Base-by-base conservation (phyloP, 2,113 vertebrate species). In the Cheirogaleus medius region DNA sequence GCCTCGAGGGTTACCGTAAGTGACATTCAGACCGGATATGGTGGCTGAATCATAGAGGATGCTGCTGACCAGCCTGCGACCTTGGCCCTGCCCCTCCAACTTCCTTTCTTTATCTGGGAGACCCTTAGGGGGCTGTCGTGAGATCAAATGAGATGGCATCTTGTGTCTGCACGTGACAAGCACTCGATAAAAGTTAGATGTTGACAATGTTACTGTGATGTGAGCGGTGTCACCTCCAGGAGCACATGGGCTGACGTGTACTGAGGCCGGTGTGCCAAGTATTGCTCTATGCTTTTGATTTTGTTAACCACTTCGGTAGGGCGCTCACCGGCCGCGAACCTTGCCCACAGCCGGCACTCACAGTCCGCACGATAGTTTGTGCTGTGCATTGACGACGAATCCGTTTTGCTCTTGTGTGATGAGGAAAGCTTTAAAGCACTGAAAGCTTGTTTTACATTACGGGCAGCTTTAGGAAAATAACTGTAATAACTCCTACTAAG, bases 111-210 rank as follows among this genome's bases (percentile, higher is more conserved):
- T 29, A 29, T 39, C 49, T 44, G 56, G 0, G 2, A 77, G 60
- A 23, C 12, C 21, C 29, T 18, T 37, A 17, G 34, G 34, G n/a
- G 58, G 47, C 0, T 42, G 54, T 18, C 25, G 8, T 4, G 39
- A 42, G 17, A 29, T 15, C 4, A 6, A 37, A 9, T 0, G 6
- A 49, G 56, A 42, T 0, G 18, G 47, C 0, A 13, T 42, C 64
- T 29, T 58, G 42, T 29, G 49, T 17, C 5, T 9, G 47, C 60
- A 20, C 52, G 37, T 11, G 42, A 20, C 29, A 44, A 54, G 52
- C 17, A 9, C 42, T 92, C 21, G 2, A 2, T 18, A 20, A 6
- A 49, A 54, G 52, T 32, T 4, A 10, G 44, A 58, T 5, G 47
- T 1, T 58, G 66, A 29, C 82, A 5, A 6, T 1, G 25, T 32